Conservation (phyloP, 2,888 invertebrate genomes). For the Andrena fulva region DNA sequence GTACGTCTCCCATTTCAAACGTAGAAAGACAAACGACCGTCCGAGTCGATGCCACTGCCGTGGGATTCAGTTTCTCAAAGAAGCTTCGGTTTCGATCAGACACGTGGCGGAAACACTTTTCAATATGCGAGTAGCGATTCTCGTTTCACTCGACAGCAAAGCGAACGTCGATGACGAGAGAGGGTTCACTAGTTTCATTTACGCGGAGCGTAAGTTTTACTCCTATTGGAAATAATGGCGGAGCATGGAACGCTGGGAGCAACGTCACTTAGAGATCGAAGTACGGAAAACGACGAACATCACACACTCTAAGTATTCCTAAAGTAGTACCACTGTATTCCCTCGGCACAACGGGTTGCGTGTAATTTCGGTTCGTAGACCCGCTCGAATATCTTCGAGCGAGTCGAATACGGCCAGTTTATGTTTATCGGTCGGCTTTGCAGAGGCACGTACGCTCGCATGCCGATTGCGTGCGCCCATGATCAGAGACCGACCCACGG, state of each 20-base stretch:
- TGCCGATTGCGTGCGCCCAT: constrained; percentile 16
- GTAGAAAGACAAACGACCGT: constrained; percentile 79
- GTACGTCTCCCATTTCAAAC: constrained; percentile 80
- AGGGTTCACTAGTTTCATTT: neutral
- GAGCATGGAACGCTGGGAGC: neutral
- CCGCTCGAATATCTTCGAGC: constrained; percentile 13
- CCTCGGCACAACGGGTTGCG: constrained; percentile 9
- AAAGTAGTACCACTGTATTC: constrained; percentile 34
- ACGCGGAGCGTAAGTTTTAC: neutral
- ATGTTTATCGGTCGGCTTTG: constrained; percentile 11
- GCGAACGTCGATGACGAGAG: neutral
- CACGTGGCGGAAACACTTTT: constrained; percentile 17
- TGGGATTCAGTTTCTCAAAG: constrained; percentile 45
- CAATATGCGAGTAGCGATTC: constrained; percentile 7
- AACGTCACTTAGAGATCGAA: constrained; percentile 23
- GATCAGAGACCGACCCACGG: constrained; percentile 4
- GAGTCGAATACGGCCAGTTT: constrained; percentile 14
- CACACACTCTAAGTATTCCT: constrained; percentile 38
- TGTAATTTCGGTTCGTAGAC: constrained; percentile 15
- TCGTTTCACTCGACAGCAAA: neutral
- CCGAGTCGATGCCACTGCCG: constrained; percentile 43
- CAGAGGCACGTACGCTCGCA: neutral
- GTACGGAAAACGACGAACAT: constrained; percentile 27
- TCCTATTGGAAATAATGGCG: neutral
- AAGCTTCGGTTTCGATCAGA: constrained; percentile 15